Evolutionary conservation across 1,140 invertebrate genomes (phyloP).

Genomic region (Drosophila rhopaloa): DNA sequence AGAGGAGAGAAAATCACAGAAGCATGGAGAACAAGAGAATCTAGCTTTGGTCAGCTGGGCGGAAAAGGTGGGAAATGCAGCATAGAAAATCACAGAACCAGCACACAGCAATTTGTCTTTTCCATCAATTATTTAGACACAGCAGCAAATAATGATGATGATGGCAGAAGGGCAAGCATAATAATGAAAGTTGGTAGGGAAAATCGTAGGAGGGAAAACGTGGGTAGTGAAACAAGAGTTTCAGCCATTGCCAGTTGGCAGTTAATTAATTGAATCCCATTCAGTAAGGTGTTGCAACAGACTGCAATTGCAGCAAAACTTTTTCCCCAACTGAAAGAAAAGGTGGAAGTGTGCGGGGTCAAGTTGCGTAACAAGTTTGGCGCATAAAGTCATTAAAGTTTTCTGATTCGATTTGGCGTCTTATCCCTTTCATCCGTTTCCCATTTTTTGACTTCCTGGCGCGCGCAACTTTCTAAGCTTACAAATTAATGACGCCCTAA

Average conservation of each 20-base stretch:
- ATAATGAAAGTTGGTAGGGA: neutral
- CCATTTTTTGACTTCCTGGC: conserved; percentile 8
- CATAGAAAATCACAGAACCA: neutral
- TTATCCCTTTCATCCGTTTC: conserved; percentile 24
- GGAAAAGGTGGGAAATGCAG: neutral
- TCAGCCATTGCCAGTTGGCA: conserved; percentile 68
- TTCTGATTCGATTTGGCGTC: conserved; percentile 62
- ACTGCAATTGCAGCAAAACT: conserved; percentile 34
- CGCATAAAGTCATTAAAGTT: conserved; percentile 81
- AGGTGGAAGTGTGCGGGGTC: conserved; percentile 27
- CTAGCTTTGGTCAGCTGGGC: conserved; percentile 19
- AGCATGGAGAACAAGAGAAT: conserved; percentile 16
- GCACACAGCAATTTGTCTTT: conserved; percentile 70
- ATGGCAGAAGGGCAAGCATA: neutral
- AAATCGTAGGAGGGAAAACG: neutral
- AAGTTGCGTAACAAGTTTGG: conserved; percentile 59
- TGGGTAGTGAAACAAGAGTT: conserved; percentile 2
- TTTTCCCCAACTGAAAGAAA: conserved; percentile 1
- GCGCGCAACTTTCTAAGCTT: conserved; percentile 29
- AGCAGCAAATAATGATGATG: conserved; percentile 19
- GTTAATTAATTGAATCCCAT: conserved; percentile 77
- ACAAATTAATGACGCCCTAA: conserved; percentile 57
- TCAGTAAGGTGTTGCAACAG: conserved; percentile 39
- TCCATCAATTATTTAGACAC: conserved; percentile 71
- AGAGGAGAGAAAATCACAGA: conserved; percentile 40